Evolutionary conservation across 2,797 vertebrate genomes (phyloP).

Genomic region (Rhadinocentrus ornatus): DNA sequence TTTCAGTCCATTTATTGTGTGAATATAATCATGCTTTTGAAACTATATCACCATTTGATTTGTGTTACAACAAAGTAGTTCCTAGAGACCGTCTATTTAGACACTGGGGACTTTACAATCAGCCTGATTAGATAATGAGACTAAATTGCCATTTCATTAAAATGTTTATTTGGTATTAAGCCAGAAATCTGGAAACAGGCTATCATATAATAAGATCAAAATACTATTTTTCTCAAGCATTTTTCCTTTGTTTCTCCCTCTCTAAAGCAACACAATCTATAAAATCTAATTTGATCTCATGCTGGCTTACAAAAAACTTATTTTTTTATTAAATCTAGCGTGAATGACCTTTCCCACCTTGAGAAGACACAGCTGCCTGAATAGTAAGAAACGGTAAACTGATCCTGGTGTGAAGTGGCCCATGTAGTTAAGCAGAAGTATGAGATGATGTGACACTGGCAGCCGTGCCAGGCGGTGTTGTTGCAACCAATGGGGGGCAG

Average conservation of each 20-base stretch:
- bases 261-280: constrained; percentile 19
- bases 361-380: constrained; percentile 47
- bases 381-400: constrained; percentile 25
- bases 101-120: constrained; percentile 26
- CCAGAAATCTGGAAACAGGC: constrained; percentile 13
- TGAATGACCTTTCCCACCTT: constrained; percentile 58
- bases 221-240: constrained; percentile 12
- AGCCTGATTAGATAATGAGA: constrained; percentile 29
- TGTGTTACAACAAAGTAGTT: constrained; percentile 26
- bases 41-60: constrained; percentile 9
- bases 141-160: constrained; percentile 22
- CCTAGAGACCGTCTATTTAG: constrained; percentile 20
- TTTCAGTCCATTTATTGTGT: background rate
- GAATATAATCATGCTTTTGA: background rate
- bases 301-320: constrained; percentile 18
- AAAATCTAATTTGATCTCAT: constrained; percentile 42
- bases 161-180: constrained; percentile 1
- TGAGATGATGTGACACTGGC: constrained; percentile 74
- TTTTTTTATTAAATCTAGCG: constrained; percentile 32
- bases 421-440: constrained; percentile 61
- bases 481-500: constrained; percentile 79
- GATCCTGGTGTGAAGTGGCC: constrained; percentile 60
- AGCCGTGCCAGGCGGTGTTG: constrained; percentile 74
- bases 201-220: constrained; percentile 8
- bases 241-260: constrained; percentile 2